Conservation (phyloP, 2,797 vertebrate species). For the Yasuhikotakia modesta region DNA sequence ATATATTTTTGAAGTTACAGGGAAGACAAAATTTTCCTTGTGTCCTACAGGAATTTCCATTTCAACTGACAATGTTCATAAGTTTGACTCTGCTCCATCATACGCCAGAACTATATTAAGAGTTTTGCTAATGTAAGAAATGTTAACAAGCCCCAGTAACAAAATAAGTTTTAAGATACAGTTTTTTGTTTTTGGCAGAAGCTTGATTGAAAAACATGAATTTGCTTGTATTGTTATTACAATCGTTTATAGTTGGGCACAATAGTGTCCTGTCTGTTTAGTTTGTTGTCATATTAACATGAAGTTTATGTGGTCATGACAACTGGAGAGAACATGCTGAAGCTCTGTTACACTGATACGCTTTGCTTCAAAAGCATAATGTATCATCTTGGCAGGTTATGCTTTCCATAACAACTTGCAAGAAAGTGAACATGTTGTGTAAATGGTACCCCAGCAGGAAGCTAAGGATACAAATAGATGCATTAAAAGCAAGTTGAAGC, state of each 20-base stretch:
- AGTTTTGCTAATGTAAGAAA: not conserved
- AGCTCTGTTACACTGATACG: not conserved
- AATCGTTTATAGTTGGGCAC: not conserved
- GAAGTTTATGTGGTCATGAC: slow-evolving; percentile 35
- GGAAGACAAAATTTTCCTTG: not conserved
- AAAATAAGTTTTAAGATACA: not conserved
- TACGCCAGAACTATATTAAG: not conserved
- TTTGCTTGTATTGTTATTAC: slow-evolving; percentile 5
- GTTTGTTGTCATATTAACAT: slow-evolving; percentile 30
- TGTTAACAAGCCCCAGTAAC: not conserved
- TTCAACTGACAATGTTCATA: not conserved
- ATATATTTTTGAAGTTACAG: not conserved
- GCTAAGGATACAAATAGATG: slow-evolving; percentile 8
- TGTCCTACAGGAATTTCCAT: not conserved
- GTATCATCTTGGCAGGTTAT: not conserved
- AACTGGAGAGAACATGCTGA: slow-evolving; percentile 12
- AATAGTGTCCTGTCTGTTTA: slow-evolving; percentile 24
- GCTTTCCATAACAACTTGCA: slow-evolving; percentile 5
- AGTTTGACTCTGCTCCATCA: not conserved
- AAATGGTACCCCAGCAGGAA: slow-evolving; percentile 14
- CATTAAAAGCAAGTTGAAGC: slow-evolving; percentile 32
- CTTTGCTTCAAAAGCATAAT: slow-evolving; percentile 11
- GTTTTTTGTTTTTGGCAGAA: not conserved
- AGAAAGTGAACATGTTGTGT: slow-evolving; percentile 5
- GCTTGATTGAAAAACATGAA: not conserved